Evolutionary conservation across 2,888 invertebrate species (phyloP).

Genomic region (Leptinotarsa tumamoca): DNA sequence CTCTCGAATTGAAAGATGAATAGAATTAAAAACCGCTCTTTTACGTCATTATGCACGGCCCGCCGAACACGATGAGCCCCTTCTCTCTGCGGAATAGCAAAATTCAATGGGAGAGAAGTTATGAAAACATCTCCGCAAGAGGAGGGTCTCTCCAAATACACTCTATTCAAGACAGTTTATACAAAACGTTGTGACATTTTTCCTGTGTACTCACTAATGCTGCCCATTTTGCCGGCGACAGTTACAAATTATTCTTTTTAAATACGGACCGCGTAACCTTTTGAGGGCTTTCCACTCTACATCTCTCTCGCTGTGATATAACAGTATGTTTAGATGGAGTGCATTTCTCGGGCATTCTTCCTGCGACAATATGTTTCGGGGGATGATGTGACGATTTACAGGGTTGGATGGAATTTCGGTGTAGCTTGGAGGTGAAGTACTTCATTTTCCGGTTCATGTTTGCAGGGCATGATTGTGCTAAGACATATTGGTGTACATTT

Average conservation of each 20-base stretch:
- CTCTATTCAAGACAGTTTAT: slow-evolving; percentile 50
- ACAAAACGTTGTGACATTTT: slow-evolving; percentile 54
- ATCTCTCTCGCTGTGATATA: slow-evolving; percentile 40
- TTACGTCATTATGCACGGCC: slow-evolving; percentile 25
- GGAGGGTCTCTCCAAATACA: slow-evolving; percentile 45
- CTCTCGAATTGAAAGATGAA: slow-evolving; percentile 27
- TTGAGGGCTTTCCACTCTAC: slow-evolving; percentile 37
- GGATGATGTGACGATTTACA: background rate
- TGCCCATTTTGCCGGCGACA: slow-evolving; percentile 54
- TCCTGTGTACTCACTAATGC: slow-evolving; percentile 56
- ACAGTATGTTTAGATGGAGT: slow-evolving; percentile 40
- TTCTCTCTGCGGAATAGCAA: slow-evolving; percentile 35
- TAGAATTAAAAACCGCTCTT: slow-evolving; percentile 36
- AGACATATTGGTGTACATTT: too few species aligned
- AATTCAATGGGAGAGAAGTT: slow-evolving; percentile 48
- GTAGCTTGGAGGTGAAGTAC: too few species aligned
- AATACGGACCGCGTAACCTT: slow-evolving; percentile 47
- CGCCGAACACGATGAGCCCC: slow-evolving; percentile 28
- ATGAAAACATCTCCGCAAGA: slow-evolving; percentile 48
- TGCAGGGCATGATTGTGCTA: too few species aligned
- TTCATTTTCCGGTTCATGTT: too few species aligned
- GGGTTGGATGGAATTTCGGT: background rate
- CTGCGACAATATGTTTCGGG: slow-evolving; percentile 1
- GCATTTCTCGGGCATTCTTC: slow-evolving; percentile 15
- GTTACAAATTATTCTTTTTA: slow-evolving; percentile 58